These are phyloP conservation scores for Hylaeus anthracinus DNA, from an alignment of 1,140 invertebrate species.

Conservation along the genomic window DNA sequence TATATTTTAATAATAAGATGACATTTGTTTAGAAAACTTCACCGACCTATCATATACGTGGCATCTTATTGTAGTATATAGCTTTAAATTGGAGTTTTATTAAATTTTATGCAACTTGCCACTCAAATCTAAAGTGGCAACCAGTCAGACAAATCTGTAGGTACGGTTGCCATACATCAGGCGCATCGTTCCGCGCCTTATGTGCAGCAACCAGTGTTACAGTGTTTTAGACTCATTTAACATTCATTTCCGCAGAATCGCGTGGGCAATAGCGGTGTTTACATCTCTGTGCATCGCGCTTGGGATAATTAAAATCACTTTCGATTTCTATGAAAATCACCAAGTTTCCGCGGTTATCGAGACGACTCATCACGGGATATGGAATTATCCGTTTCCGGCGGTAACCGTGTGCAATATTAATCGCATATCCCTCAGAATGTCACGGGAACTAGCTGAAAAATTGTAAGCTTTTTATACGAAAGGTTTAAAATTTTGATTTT, in stretches of 20 bases:
- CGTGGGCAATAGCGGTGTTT: conserved; percentile 79
- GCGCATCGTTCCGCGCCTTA: too few species aligned
- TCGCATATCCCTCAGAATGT: conserved; percentile 80
- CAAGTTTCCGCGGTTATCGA: conserved; percentile 83
- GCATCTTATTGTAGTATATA: too few species aligned
- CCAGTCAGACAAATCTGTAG: too few species aligned
- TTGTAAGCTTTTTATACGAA: conserved; percentile 76
- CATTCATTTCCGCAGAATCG: conserved; percentile 65
- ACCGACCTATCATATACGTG: too few species aligned
- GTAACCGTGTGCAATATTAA: conserved; percentile 87
- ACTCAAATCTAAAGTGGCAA: too few species aligned
- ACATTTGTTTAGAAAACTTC: too few species aligned
- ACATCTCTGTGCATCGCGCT: conserved; percentile 76
- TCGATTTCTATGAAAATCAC: conserved; percentile 77
- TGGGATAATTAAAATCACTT: conserved; percentile 77
- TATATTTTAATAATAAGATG: too few species aligned
- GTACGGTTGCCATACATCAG: too few species aligned
- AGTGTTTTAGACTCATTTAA: not conserved
- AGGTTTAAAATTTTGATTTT: too few species aligned
- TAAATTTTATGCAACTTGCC: too few species aligned
- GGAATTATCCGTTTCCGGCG: conserved; percentile 87
- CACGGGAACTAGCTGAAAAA: conserved; percentile 74
- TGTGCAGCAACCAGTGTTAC: too few species aligned
- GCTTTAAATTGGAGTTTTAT: too few species aligned
- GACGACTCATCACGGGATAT: conserved; percentile 86